Percentiles rank a stretch among this genome's conserved stretches.
phyloP scores from a whole-genome alignment of 2,113 vertebrate species.

The Apteryx owenii region DNA sequence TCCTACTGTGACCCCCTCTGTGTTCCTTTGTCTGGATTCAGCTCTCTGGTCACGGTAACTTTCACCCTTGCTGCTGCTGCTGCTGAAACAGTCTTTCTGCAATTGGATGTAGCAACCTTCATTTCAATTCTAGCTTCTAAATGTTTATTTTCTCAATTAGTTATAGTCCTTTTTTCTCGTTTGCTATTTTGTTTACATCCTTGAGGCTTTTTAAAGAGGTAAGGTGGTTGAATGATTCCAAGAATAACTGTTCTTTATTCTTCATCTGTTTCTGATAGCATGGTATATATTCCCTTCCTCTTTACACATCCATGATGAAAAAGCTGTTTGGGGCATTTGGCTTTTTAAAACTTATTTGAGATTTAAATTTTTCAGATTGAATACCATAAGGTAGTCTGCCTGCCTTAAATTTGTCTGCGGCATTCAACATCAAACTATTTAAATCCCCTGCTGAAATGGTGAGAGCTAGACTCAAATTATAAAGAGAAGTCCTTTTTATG shows the following conservation, averaged over 20 bases:
- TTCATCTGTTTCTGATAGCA: background rate
- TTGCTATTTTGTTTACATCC: background rate
- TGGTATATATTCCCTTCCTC: background rate
- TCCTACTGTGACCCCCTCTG: background rate
- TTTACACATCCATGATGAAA: background rate
- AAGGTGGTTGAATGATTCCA: background rate
- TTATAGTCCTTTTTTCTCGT: background rate
- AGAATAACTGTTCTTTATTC: background rate
- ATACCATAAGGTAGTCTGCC: background rate
- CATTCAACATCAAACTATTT: background rate
- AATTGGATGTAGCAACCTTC: background rate
- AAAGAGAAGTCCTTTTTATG: background rate
- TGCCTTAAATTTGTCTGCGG: background rate
- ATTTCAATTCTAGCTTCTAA: background rate
- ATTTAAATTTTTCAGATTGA: background rate
- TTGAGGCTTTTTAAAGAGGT: background rate
- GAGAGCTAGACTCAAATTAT: background rate
- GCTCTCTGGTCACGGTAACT: background rate
- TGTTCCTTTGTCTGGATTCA: background rate
- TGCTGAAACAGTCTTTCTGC: background rate
- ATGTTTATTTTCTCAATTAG: background rate
- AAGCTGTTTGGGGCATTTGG: background rate
- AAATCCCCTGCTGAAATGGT: background rate
- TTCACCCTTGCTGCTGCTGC: background rate
- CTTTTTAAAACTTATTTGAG: background rate